Base-by-base conservation (phyloP, 2,888 invertebrate genomes). In the Lottia gigantea region DNA sequence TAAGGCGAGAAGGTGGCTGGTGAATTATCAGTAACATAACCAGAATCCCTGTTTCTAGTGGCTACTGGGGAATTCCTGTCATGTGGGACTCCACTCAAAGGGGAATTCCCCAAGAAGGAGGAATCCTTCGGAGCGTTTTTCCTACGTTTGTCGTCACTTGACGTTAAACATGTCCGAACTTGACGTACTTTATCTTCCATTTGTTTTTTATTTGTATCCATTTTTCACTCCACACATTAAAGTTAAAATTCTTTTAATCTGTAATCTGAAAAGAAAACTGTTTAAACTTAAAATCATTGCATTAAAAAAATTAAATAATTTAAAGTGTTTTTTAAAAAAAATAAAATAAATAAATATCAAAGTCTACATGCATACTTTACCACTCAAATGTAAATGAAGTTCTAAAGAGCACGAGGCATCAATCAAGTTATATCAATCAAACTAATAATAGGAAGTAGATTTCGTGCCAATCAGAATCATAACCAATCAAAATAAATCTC, bases 11-110 rank as follows among this genome's bases (percentile, higher is more conserved):
- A 72, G 8, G 75, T 76, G 15, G 82, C 81, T 19, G 84, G 83
- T 1, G 84, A 83, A 62, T 72, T 77, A 67, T 83, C 84, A 0
- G 84, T 83, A 62, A 78, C 72, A 75, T 83, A 85, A 23, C 84
- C 84, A 74, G 83, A 83, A 75, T 85, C 84, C 12, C 83, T 76
- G 67, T 81, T 80, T 66, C 55, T 23, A 11, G 19, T 23, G 23
- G 55, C 23, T 55, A 55, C 19, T 11, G 55, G 55, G 14, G 55
- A 55, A 55, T 55, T 55, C 15, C 55, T 55, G 23, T 55, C 55
- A 2, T 12, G 19, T 19, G 19, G 55, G 11, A 55, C 19, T 55
- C 55, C 55, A 55, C 55, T 55, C 12, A 55, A 55, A n/a, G 55
- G 55, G 23, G 55, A 64, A 16, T 65, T 65, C 26, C 64, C 26